These are phyloP conservation scores for Tachuris rubrigastra DNA, from an alignment of 2,113 vertebrate species.

Conservation along the genomic window DNA sequence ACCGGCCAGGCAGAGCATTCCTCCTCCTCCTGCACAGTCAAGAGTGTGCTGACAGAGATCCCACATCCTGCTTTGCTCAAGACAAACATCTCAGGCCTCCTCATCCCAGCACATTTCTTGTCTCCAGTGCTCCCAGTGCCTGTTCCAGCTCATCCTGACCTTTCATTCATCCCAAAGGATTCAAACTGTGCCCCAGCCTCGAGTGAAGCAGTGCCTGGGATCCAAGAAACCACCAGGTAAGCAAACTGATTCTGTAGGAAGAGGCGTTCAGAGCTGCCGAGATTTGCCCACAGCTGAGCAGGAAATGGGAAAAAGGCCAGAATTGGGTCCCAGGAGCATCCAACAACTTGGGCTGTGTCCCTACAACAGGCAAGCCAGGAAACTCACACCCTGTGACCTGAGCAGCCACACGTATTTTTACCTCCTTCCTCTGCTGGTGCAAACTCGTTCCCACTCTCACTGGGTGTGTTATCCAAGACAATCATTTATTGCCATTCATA, in stretches of 20 bases:
- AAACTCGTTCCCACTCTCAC: neutral
- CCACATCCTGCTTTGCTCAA: neutral
- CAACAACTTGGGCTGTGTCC: neutral
- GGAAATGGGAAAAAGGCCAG: neutral
- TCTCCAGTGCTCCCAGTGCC: neutral
- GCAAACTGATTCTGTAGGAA: neutral
- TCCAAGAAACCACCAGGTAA: neutral
- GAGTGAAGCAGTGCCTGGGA: neutral
- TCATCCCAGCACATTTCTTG: neutral
- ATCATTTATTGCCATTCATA: slow-evolving; percentile 42
- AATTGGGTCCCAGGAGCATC: neutral
- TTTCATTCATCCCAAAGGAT: neutral
- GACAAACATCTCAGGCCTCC: neutral
- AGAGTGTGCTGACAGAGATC: fast-evolving
- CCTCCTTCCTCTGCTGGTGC: neutral
- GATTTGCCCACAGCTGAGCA: neutral
- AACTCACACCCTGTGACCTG: neutral
- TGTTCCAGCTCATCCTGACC: neutral
- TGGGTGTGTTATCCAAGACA: slow-evolving; percentile 8
- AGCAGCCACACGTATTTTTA: neutral
- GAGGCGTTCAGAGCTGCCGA: neutral
- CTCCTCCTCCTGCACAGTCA: neutral
- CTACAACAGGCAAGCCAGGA: neutral
- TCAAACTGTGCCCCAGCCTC: fast-evolving
- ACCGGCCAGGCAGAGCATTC: neutral